Evolutionary conservation across 2,888 invertebrate genomes (phyloP), one percentile per base, ranked within the genome.

Genomic region (Apocheima hispidaria): DNA sequence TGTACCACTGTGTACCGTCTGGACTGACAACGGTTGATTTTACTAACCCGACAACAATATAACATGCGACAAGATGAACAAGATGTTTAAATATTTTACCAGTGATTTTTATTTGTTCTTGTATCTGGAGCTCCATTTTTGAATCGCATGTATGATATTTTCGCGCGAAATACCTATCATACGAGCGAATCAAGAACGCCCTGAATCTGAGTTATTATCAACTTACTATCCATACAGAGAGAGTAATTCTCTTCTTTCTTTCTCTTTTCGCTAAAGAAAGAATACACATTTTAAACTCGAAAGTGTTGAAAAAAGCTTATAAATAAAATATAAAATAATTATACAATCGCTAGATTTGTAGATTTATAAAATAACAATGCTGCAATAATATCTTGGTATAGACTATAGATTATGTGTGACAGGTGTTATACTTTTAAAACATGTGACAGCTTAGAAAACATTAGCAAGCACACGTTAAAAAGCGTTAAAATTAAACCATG

Each of bases 1-100:
- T 35, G 44, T 35, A 48, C 63, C 57, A 73, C 69, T 65, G 67
- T 35, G 44, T 35, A 48, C 63, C 57, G 73, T 68, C 74, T 73
- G 73, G 64, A 69, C 70, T 63, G 57, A 67, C 74, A 82, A 82
- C 82, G 78, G 80, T 75, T 65, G 57, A 72, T 76, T 77, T 79
- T 75, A 78, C 75, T 73, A 74, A 71, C 38, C 51, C 53, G 51
- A 55, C 61, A 66, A 63, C 58, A 61, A 63, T 65, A 38, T 30
- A 38, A 53, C 43, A 57, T 46, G 40, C 53, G 48, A 56, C 52
- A 41, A 28, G 38, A 20, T 57, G 10, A 40, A 62, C 62, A 43
- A 43, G 4, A 14, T 10, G 16, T 2, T n/a, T 18, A 30, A 46
- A 20, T 30, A 12, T 30, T 30, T 30, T 46, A 12, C 2, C 14